Conservation (phyloP, 2,797 vertebrate genomes). For the Tolypeutes matacus region DNA sequence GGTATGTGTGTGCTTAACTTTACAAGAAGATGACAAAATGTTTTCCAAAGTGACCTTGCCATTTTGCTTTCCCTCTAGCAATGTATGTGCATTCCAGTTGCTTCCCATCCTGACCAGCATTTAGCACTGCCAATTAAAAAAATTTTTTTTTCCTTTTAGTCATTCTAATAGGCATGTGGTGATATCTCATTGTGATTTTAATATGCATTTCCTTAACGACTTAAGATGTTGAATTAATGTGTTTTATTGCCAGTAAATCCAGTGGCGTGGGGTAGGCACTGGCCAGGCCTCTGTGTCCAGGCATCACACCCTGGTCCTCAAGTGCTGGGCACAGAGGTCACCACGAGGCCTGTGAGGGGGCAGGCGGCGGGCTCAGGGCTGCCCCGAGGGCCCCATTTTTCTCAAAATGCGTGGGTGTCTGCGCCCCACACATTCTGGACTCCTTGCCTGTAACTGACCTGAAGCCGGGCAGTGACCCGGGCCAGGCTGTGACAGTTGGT, state of each 20-base stretch:
- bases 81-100: background rate
- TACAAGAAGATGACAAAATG: background rate
- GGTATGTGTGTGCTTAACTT: background rate
- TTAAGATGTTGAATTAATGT: background rate
- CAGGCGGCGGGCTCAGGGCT: background rate
- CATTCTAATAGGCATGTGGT: background rate
- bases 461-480: background rate
- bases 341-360: background rate
- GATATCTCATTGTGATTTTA: background rate
- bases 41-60: background rate
- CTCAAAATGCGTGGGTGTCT: background rate
- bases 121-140: background rate
- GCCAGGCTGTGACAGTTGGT: background rate
- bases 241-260: background rate
- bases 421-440: background rate
- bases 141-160: background rate
- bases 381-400: background rate
- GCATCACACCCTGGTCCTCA: background rate
- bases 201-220: constrained; percentile 17
- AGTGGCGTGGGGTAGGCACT: background rate
- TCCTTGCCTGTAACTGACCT: background rate
- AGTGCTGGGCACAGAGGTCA: background rate
- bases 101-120: background rate
- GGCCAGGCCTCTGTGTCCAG: background rate
- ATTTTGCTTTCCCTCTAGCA: background rate